Conservation (phyloP, 2,113 vertebrate species). For the Malurus elegans region DNA sequence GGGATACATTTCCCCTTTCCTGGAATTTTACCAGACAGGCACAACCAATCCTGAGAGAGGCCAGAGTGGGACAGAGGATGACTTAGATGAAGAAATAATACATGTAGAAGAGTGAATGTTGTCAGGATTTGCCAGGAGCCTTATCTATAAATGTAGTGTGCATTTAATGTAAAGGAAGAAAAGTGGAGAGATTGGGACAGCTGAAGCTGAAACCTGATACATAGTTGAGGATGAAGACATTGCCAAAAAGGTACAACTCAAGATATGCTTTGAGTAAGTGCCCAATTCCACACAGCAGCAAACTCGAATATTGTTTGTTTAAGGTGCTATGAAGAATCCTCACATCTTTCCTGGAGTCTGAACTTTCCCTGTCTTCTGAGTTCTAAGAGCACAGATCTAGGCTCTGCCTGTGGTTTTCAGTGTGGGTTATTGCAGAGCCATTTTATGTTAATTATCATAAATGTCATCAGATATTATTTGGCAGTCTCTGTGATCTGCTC, state of each 20-base stretch:
- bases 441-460: slow-evolving; percentile 41
- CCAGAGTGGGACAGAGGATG: background rate
- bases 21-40: background rate
- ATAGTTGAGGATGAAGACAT: background rate
- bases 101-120: background rate
- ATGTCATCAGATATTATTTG: slow-evolving; percentile 54
- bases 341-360: background rate
- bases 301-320: background rate
- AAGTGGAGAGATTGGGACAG: background rate
- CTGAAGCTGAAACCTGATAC: background rate
- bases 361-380: background rate
- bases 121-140: background rate
- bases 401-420: slow-evolving; percentile 49
- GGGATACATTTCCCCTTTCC: background rate
- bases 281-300: background rate
- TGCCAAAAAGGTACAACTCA: background rate
- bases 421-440: slow-evolving; percentile 36
- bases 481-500: slow-evolving; percentile 28
- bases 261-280: background rate
- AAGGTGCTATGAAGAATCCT: background rate
- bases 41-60: background rate
- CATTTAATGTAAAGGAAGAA: background rate
- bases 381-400: background rate
- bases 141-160: background rate
- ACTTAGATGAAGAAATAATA: background rate